Evolutionary conservation across 1,140 invertebrate genomes (phyloP), one percentile per base, ranked within the genome.

Genomic region (Scaptodrosophila lebanonensis): DNA sequence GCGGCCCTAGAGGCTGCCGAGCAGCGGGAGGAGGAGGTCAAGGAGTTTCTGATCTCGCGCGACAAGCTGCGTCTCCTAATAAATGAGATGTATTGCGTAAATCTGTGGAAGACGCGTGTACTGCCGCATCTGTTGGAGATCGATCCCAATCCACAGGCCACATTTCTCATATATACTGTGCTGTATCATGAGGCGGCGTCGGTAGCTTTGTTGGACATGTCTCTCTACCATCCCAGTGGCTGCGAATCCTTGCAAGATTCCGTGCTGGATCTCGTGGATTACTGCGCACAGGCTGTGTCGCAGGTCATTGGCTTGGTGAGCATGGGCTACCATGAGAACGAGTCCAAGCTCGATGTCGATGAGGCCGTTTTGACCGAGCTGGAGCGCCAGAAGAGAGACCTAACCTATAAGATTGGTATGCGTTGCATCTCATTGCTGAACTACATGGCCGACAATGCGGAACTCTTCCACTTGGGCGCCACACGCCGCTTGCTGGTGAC

Each of bases 31-130:
- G 93, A 95, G 87, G 88, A 89, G 18, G 91, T 93, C 0, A 94
- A 94, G 83, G 93, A 94, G 87, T 75, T 72, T 45, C 61, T 85
- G 3, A 77, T 88, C 87, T 66, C 85, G 1, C 66, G 61, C 0
- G 77, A 84, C 22, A 86, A 94, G 90, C 87, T 93, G 3, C 89
- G 90, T 1, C 65, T 93, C 12, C 83, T 95, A 25, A 90, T 95
- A 29, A 90, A 93, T 56, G 94, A 95, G 88, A 91, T 92, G 0
- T 93, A 94, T 57, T 91, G 92, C 77, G 90, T 94, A 27, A 90
- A 91, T 65, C 86, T 95, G 27, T 95, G 94, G 94, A 93, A 93
- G 54, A 87, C 91, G 27, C 92, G 93, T 68, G 89, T 95, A 17
- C 90, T 94, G 53, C 93, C 93, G 1, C 86, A 91, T 77, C 87